These are phyloP conservation scores for Hofmannophila pseudospretella DNA, from an alignment of 2,888 invertebrate genomes.

Conservation along the genomic window DNA sequence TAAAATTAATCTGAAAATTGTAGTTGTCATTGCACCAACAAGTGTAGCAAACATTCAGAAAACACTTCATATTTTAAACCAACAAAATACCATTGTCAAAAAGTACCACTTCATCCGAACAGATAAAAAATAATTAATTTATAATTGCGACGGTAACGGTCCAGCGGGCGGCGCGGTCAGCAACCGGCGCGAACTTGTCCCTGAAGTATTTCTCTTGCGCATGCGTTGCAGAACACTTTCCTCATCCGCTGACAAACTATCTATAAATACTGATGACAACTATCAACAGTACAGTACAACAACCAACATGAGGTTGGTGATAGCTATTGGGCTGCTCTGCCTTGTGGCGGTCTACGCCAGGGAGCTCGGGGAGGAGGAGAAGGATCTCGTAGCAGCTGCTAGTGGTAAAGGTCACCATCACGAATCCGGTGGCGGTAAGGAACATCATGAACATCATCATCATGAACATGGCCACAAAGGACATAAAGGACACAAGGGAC, in stretches of 20 bases:
- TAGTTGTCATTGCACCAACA: too few species aligned
- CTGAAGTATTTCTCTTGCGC: slow-evolving; percentile 43
- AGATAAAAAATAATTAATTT: slow-evolving; percentile 31
- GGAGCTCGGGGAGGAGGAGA: slow-evolving; percentile 54
- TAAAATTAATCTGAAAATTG: too few species aligned
- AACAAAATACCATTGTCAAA: background rate
- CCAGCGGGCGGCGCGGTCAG: slow-evolving; percentile 30
- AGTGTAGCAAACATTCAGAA: too few species aligned
- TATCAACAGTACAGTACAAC: slow-evolving; percentile 32
- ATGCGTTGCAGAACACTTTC: slow-evolving; percentile 59
- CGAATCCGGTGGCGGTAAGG: slow-evolving; percentile 62
- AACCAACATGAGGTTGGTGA: slow-evolving; percentile 60
- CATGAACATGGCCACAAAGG: slow-evolving; percentile 64
- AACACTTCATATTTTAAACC: too few species aligned
- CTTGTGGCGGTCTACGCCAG: slow-evolving; percentile 58
- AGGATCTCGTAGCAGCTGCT: slow-evolving; percentile 63
- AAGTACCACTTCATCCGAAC: slow-evolving; percentile 24
- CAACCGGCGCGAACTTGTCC: slow-evolving; percentile 41
- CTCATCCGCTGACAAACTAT: slow-evolving; percentile 55
- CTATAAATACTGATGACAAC: slow-evolving; percentile 48
- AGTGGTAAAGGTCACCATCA: slow-evolving; percentile 55
- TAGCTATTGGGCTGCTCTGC: slow-evolving; percentile 56
- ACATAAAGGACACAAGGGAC: slow-evolving; percentile 68
- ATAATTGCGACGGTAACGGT: slow-evolving; percentile 51
- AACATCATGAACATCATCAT: slow-evolving; percentile 63